Base-by-base conservation (phyloP, 2,797 vertebrate genomes). In the Buceros bicornis region DNA sequence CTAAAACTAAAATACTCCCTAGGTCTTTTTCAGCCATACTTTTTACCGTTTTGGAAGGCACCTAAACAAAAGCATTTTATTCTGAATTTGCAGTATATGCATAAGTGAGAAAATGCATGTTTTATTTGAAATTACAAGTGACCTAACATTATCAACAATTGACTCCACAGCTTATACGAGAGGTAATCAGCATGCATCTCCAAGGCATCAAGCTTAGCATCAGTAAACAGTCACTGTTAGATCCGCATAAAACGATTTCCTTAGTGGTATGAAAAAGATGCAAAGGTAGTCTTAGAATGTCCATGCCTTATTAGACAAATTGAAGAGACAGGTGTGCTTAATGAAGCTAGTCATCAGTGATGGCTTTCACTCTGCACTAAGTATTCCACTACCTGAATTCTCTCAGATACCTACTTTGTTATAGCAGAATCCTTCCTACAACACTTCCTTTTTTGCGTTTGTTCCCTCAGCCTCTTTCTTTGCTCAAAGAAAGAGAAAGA, bases 151-250 rank as follows among this genome's bases (percentile, higher is more conserved):
- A 81, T 20, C 28, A 74, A 62, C 35, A 81, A 76, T 0, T 69
- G 20, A 84, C 80, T 71, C 42, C 6, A 35, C 25, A 67, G 29
- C 7, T 89, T 66, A 17, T 16, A 16, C 11, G 10, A 64, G 19
- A 64, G 2, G 6, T 42, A 61, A 25, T 53, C 47, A 62, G 6
- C 3, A 2, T 5, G 20, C 8, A n/a, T 22, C 43, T 85, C 51
- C 40, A 69, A 58, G 0, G 5, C 10, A 45, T 3, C 42, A 1
- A 28, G 16, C 5, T 62, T 77, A 65, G 26, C 0, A 1, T 50
- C n/a, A 84, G 22, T 89, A 84, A 82, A 66, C 0, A 72, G 13
- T 26, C 40, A 65, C 45, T 25, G 6, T 40, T 29, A 74, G 11
- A 76, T 54, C 20, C 53, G 25, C 3, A 53, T 35, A 54, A 35